Evolutionary conservation across 2,113 vertebrate genomes (phyloP), one percentile per base, ranked within the genome.

Genomic region (Syngnathus floridae): DNA sequence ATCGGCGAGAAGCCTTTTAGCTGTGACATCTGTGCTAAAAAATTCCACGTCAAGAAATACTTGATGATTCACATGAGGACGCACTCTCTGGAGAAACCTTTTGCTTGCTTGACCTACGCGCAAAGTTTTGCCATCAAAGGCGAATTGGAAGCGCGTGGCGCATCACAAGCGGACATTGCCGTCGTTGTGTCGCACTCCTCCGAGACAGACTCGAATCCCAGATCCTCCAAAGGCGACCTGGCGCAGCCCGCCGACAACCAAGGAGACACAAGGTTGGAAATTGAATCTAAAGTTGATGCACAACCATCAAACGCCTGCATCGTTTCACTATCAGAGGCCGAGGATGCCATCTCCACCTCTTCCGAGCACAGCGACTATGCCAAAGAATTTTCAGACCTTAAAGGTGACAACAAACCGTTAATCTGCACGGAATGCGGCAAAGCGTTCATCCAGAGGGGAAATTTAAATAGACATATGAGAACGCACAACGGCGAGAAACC

Each of bases 21-120:
- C 45, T 64, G 62, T n/a, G 46, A 45, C 26, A 14, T 48, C 4
- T 64, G 62, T 35, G 43, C 14, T 2, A 64, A 46, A 37, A 36
- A 17, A 5, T 64, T 64, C 26, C 26, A 21, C 6, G n/a, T 19
- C 5, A 31, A 31, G 43, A 19, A 22, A 19, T 26, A 64, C 16
- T n/a, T 64, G 16, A 64, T 36, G 45, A 19, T 46, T 19, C 62
- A 64, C 62, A 64, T 64, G 62, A 31, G n/a, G 8, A 9, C 46
- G 7, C 62, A 64, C 45, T 48, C 62, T 11, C 14, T 26, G 13
- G 31, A 35, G 1, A 36, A 48, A 36, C 45, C 43, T n/a, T 40
- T 60, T 10, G 38, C 17, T 5, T 60, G 57, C 38, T 60, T 11
- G 1, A 11, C 38, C 5, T 40, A 37, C 35, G 19, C 36, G 4